Evolutionary conservation across 1,140 invertebrate genomes (phyloP), one percentile per base, ranked within the genome.

Genomic region (Cyclina sinensis): DNA sequence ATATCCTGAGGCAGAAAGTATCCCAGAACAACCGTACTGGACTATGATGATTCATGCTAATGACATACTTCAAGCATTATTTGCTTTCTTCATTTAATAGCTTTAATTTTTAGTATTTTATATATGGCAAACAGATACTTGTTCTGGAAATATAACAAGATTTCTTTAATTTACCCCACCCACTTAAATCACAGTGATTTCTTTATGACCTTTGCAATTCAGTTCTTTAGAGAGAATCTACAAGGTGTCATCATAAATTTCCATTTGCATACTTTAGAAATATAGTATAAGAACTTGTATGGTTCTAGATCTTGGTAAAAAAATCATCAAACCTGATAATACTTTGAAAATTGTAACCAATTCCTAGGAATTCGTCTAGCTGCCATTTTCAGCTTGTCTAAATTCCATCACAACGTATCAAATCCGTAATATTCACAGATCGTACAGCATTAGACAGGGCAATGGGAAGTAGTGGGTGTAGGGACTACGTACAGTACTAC

Each of bases 261-360:
- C 27, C 12, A 18, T 35, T 73, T 68, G 46, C 80, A 46, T n/a
- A 0, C 24, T 21, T 37, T 65, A 30, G 4, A 48, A 68, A 7
- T 18, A 24, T n/a, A n/a, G 12, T 46, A 12, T 27, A 59, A n/a
- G 21, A 3, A 11, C 4, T 65, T 39, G 21, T 30, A 68, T 27
- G n/a, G n/a, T 51, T 30, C 11, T 18, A 24, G 5, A 54, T 48
- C 54, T 32, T 24, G 3, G 18, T 27, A 18, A 51, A 48, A 32
- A 37, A 37, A 32, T 30, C 14, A 18, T 54, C 32, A 35, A 43
- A 84, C 68, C 82, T 73, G 46, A 18, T 73, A 9, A 37, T 35
- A 74, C 74, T 84, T 84, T 32, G 48, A 16, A 73, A 73, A 84
- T 48, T 46, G n/a, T 57, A 54, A 35, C 82, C 82, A 84, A 84